Evolutionary conservation across 1,140 invertebrate species (phyloP), one percentile per base, ranked within the genome.

Genomic region (Cryptotermes secundus): DNA sequence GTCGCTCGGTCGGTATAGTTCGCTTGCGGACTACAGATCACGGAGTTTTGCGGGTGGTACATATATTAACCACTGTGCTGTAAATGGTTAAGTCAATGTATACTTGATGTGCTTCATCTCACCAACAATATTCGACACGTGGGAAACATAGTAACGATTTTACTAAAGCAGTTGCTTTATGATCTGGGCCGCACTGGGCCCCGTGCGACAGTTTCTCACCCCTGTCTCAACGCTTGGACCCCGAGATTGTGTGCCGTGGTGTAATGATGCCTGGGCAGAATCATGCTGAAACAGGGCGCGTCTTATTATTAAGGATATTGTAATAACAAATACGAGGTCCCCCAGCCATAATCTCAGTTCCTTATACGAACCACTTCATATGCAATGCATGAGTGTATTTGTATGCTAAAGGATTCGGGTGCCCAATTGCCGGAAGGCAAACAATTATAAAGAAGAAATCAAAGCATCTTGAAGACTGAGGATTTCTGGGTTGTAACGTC

Each of bases 321-420:
- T 72, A 72, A 72, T 59, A 59, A 59, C 53, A 59, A 59, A 59
- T 72, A 72, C 59, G 26, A 6, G 14, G 26, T 6, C 59, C 59
- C 14, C 26, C 6, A 72, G 59, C 59, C 59, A 31, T 22, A 3
- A 24, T 72, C n/a, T 26, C 59, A n/a, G 45, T 19, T 22, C 19
- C 19, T 22, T 49, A 49, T 22, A 49, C 16, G 16, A 49, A n/a
- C 7, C 26, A 72, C 26, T 49, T 72, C 59, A 72, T 72, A 72
- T 72, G 59, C 59, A 72, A 31, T 72, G 59, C 59, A 72, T 72
- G 59, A 72, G n/a, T 72, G 59, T 72, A 72, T 72, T 72, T 72
- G 59, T 31, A 72, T 72, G 59, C 59, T 72, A n/a, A n/a, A 72
- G 59, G 31, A 72, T 31, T 31, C 14, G 26, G 26, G 26, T 1